Conservation (phyloP, 2,797 vertebrate species). For the Clarias laeviceps region DNA sequence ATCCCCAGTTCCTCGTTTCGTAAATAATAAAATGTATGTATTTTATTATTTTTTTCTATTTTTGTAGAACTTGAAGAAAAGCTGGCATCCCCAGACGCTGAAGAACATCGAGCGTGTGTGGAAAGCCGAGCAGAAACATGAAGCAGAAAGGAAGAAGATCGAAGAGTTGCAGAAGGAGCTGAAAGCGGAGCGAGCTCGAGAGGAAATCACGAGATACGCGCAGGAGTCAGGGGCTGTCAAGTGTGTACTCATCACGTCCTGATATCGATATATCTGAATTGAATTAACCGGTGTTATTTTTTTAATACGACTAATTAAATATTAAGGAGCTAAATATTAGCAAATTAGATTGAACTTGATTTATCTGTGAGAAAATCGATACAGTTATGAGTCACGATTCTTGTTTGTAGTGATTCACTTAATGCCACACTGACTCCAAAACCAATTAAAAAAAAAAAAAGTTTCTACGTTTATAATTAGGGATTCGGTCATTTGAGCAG, state of each 20-base stretch:
- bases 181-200: constrained; percentile 87
- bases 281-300: neutral
- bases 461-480: no score
- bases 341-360: neutral
- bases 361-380: neutral
- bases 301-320: neutral
- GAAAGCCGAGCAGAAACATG: constrained; percentile 96
- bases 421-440: no score
- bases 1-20: neutral
- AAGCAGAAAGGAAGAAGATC: constrained; percentile 91
- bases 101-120: constrained; percentile 98
- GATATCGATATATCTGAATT: neutral
- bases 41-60: neutral
- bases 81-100: constrained; percentile 98
- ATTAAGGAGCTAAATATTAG: neutral
- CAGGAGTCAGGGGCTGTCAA: constrained; percentile 87
- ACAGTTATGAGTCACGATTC: no score
- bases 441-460: no score
- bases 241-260: constrained; percentile 63
- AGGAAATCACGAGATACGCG: constrained; percentile 90
- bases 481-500: no score
- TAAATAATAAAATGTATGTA: neutral
- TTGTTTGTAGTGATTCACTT: no score
- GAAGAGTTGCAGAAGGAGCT: constrained; percentile 96
- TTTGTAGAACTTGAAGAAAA: constrained; percentile 93